Conservation (phyloP, 2,113 vertebrate species). For the Salminus brasiliensis region DNA sequence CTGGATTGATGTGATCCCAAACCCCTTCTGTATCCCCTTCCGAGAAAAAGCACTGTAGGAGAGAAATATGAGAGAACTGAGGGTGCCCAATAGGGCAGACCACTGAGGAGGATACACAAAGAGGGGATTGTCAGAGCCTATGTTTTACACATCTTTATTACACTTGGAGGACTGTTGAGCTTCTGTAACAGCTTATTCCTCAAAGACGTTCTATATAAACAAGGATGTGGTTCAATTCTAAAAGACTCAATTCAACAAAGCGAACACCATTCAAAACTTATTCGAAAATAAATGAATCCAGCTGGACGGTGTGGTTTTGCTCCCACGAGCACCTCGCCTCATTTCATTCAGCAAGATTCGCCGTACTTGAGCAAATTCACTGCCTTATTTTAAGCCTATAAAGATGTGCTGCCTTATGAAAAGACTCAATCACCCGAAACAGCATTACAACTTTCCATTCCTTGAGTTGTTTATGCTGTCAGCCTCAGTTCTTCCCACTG, state of each 20-base stretch:
- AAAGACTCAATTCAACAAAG: background rate
- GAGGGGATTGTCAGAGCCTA: constrained; percentile 2
- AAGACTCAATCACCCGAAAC: too few species aligned
- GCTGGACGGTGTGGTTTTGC: too few species aligned
- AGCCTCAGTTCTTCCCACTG: too few species aligned
- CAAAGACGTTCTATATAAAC: background rate
- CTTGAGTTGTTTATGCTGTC: too few species aligned
- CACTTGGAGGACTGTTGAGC: background rate
- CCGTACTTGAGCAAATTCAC: background rate
- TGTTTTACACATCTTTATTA: constrained; percentile 9
- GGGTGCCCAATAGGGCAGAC: constrained; percentile 1
- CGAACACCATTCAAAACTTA: background rate
- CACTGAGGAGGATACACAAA: constrained; percentile 13
- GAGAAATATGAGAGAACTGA: constrained; percentile 10
- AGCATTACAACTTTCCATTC: too few species aligned
- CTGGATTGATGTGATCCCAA: background rate
- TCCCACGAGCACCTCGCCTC: background rate
- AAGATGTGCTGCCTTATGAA: too few species aligned
- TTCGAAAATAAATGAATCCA: background rate
- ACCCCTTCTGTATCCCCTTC: background rate
- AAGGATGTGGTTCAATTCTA: background rate
- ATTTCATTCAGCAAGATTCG: background rate
- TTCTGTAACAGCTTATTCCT: background rate
- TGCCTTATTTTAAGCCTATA: too few species aligned
- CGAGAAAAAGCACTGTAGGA: background rate